These are phyloP conservation scores for Riparia riparia DNA, from an alignment of 2,113 vertebrate genomes.

Conservation along the genomic window DNA sequence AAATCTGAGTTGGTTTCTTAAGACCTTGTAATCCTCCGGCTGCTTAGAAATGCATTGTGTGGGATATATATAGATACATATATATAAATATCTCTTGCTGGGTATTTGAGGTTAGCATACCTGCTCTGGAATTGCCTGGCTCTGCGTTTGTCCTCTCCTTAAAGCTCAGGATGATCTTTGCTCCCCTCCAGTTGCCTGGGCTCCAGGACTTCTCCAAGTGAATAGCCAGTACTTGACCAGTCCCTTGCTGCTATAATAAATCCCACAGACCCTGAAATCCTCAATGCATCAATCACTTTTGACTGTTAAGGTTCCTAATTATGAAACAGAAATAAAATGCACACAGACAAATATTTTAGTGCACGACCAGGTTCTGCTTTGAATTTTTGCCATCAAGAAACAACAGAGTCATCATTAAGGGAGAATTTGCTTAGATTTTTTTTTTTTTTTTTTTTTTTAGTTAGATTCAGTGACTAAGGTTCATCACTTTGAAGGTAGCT, in stretches of 20 bases:
- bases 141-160: not conserved
- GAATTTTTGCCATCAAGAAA: not conserved
- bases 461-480: not conserved
- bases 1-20: slow-evolving; percentile 29
- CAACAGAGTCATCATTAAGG: not conserved
- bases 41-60: not conserved
- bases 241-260: not conserved
- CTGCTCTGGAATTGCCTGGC: not conserved
- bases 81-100: not conserved
- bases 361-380: not conserved
- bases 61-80: not conserved
- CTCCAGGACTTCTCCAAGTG: not conserved
- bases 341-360: not conserved
- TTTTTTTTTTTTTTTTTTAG: not conserved
- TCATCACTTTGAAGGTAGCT: not conserved
- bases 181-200: not conserved
- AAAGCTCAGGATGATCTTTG: not conserved
- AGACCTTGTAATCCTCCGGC: slow-evolving; percentile 28
- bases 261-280: not conserved
- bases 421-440: not conserved
- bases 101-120: not conserved
- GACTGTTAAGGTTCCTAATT: not conserved
- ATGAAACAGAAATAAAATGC: not conserved
- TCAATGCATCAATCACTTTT: not conserved
- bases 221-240: not conserved